These are phyloP conservation scores for Oryctes rhinoceros DNA, from an alignment of 1,140 invertebrate genomes.

Conservation along the genomic window DNA sequence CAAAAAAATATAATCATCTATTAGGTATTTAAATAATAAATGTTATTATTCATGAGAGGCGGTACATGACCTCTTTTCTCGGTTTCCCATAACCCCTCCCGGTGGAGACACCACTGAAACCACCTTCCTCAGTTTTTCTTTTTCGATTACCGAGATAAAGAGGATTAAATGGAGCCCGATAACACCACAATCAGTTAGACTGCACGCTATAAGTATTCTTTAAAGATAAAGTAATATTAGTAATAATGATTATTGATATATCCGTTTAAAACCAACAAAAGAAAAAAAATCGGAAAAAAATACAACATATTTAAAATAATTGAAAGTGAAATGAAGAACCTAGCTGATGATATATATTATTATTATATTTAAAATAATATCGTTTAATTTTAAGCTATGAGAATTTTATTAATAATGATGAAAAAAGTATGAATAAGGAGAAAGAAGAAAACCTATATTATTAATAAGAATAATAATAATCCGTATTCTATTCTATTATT, in stretches of 20 bases:
- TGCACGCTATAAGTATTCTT: slow-evolving; percentile 60
- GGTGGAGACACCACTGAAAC: neutral
- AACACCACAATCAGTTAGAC: slow-evolving; percentile 63
- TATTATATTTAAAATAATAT: slow-evolving; percentile 46
- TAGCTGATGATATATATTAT: slow-evolving; percentile 44
- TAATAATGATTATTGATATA: slow-evolving; percentile 24
- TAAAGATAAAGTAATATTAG: slow-evolving; percentile 55
- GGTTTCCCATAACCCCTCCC: neutral
- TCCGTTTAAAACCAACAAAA: neutral
- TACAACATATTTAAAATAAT: slow-evolving; percentile 42
- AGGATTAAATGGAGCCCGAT: slow-evolving; percentile 44
- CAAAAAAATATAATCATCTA: slow-evolving; percentile 51
- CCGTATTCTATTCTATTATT: slow-evolving; percentile 43
- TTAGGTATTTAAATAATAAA: slow-evolving; percentile 42
- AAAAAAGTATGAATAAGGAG: slow-evolving; percentile 9
- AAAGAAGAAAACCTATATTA: slow-evolving; percentile 41
- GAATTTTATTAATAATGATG: slow-evolving; percentile 48
- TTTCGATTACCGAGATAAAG: neutral
- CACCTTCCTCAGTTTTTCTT: neutral
- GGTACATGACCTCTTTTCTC: slow-evolving; percentile 23
- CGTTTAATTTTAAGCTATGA: slow-evolving; percentile 48
- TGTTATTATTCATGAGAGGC: slow-evolving; percentile 47
- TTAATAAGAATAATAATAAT: slow-evolving; percentile 40
- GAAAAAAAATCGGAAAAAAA: slow-evolving; percentile 32
- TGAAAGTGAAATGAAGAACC: slow-evolving; percentile 18